Percentiles rank a stretch among this genome's conserved stretches.
Conservation (phyloP, 2,113 vertebrate species). For the Amphilophus citrinellus region DNA sequence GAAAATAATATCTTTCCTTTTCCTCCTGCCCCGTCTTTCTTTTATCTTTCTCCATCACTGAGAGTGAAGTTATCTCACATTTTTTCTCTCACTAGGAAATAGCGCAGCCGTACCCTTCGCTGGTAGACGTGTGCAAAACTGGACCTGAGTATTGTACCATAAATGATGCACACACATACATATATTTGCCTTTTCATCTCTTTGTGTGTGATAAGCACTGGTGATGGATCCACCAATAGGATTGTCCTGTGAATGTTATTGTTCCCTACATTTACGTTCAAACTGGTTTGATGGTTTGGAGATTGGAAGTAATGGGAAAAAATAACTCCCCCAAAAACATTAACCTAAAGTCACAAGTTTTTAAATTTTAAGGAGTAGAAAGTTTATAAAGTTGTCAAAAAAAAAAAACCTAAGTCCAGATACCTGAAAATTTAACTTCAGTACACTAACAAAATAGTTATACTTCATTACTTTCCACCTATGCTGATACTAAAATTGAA, state of each 20-base stretch:
- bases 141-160: neutral
- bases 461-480: neutral
- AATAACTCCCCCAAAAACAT: too few species aligned
- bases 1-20: neutral
- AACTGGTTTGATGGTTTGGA: neutral
- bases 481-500: neutral
- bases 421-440: neutral
- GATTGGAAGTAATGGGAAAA: neutral
- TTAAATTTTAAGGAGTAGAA: too few species aligned
- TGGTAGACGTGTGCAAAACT: neutral
- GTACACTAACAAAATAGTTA: too few species aligned
- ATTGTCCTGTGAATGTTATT: neutral
- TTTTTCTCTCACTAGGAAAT: fast-evolving
- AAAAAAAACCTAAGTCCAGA: too few species aligned
- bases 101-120: fast-evolving
- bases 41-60: neutral
- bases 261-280: neutral
- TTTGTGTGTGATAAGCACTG: neutral
- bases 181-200: too few species aligned
- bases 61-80: neutral
- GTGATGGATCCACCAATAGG: neutral
- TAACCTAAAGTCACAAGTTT: neutral
- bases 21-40: neutral
- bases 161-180: neutral
- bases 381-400: too few species aligned